Conservation (phyloP, 2,113 vertebrate species). For the Polypterus bichir region DNA sequence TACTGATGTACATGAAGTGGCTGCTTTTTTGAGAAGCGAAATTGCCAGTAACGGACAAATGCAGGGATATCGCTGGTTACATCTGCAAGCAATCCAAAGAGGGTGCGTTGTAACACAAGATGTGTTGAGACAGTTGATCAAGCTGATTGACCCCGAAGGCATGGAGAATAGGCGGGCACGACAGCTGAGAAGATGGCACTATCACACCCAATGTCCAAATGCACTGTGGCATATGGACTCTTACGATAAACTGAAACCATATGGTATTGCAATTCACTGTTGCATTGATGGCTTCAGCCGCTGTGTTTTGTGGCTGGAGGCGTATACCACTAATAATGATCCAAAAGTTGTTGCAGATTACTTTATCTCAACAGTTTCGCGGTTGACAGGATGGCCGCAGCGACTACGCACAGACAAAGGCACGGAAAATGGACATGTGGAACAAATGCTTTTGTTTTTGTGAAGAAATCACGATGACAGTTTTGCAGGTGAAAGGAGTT, state of each 20-base stretch:
- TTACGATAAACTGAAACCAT: slow-evolving; percentile 14
- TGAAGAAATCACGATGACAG: neutral
- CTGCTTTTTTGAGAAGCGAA: too few species aligned
- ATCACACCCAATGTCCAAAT: too few species aligned
- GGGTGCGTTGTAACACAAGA: too few species aligned
- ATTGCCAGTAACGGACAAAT: too few species aligned
- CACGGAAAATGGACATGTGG: neutral
- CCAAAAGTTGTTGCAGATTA: slow-evolving; percentile 10
- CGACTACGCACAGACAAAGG: slow-evolving; percentile 10
- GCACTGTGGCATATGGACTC: too few species aligned
- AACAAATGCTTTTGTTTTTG: slow-evolving; percentile 11
- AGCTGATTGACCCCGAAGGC: too few species aligned
- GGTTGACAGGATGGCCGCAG: neutral
- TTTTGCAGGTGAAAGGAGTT: neutral
- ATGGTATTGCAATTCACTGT: slow-evolving; percentile 12
- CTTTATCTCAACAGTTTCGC: slow-evolving; percentile 4
- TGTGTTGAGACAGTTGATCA: too few species aligned
- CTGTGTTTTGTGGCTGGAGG: slow-evolving; percentile 15
- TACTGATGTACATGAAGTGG: too few species aligned
- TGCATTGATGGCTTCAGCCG: slow-evolving; percentile 15
- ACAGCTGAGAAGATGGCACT: neutral
- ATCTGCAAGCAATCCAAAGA: too few species aligned
- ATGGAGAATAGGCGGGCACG: too few species aligned
- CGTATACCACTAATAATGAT: slow-evolving; percentile 16
- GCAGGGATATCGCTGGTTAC: too few species aligned